These are phyloP conservation scores for Acanthurus leucopareius DNA, from an alignment of 2,797 vertebrate genomes.

Conservation along the genomic window DNA sequence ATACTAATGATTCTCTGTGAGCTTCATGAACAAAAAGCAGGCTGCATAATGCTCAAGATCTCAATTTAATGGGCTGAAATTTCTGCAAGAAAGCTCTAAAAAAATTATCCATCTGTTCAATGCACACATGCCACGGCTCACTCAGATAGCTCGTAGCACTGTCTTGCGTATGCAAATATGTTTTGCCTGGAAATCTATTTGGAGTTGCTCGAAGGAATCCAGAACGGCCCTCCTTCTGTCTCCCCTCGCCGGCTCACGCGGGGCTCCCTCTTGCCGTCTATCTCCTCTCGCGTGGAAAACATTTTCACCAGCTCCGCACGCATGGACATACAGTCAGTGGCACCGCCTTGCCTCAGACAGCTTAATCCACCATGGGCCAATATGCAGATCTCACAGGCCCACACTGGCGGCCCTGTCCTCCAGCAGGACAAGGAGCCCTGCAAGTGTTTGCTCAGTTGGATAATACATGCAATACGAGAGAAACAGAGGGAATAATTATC, in stretches of 20 bases:
- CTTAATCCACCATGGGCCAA: constrained; percentile 78
- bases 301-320: constrained; percentile 84
- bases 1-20: constrained; percentile 35
- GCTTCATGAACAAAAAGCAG: constrained; percentile 58
- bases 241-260: constrained; percentile 76
- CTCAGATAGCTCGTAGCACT: constrained; percentile 84
- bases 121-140: constrained; percentile 81
- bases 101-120: constrained; percentile 86
- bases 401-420: constrained; percentile 57
- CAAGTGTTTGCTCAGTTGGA: constrained; percentile 74
- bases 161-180: constrained; percentile 90
- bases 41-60: constrained; percentile 67
- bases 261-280: constrained; percentile 70
- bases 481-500: constrained; percentile 71
- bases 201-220: constrained; percentile 91
- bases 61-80: constrained; percentile 81
- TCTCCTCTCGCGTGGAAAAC: constrained; percentile 84
- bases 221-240: constrained; percentile 91
- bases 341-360: constrained; percentile 64
- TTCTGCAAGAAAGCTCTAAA: constrained; percentile 85
- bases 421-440: constrained; percentile 67
- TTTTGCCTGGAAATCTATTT: constrained; percentile 91
- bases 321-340: constrained; percentile 68
- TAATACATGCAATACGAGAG: constrained; percentile 64
- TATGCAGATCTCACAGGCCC: constrained; percentile 81